Evolutionary conservation across 1,140 invertebrate species (phyloP).

Genomic region (Choristoneura fumiferana): DNA sequence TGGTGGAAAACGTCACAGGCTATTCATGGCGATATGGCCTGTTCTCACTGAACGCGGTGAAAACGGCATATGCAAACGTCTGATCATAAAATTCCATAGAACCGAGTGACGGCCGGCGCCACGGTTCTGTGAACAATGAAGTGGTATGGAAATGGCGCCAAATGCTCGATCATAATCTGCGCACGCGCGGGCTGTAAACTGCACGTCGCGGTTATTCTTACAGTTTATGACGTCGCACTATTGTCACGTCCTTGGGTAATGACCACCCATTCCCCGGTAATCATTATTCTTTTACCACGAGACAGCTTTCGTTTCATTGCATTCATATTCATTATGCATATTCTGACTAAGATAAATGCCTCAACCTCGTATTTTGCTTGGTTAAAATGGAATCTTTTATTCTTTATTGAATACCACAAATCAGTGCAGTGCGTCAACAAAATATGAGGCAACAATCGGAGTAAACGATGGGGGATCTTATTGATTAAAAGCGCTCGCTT

Average conservation of each 20-base stretch:
- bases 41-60: slow-evolving; percentile 61
- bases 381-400: too few relatives aligned
- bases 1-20: slow-evolving; percentile 13
- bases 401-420: too few relatives aligned
- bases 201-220: slow-evolving; percentile 21
- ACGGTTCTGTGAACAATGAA: slow-evolving; percentile 72
- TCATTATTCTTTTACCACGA: slow-evolving; percentile 16
- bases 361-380: too few relatives aligned
- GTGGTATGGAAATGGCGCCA: slow-evolving; percentile 44
- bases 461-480: too few relatives aligned
- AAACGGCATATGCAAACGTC: slow-evolving; percentile 51
- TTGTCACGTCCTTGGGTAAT: slow-evolving; percentile 42
- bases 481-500: too few relatives aligned
- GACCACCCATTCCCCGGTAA: slow-evolving; percentile 10
- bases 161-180: slow-evolving; percentile 50
- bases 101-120: slow-evolving; percentile 61
- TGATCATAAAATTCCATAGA: slow-evolving; percentile 68
- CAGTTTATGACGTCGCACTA: slow-evolving; percentile 29
- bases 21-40: slow-evolving; percentile 22
- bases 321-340: neutral
- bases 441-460: too few relatives aligned
- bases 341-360: too few relatives aligned
- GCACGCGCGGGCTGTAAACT: slow-evolving; percentile 26
- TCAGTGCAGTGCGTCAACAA: too few relatives aligned
- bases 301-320: slow-evolving; percentile 9